Conservation (phyloP, 1,140 invertebrate genomes). For the Leucophenga varia region DNA sequence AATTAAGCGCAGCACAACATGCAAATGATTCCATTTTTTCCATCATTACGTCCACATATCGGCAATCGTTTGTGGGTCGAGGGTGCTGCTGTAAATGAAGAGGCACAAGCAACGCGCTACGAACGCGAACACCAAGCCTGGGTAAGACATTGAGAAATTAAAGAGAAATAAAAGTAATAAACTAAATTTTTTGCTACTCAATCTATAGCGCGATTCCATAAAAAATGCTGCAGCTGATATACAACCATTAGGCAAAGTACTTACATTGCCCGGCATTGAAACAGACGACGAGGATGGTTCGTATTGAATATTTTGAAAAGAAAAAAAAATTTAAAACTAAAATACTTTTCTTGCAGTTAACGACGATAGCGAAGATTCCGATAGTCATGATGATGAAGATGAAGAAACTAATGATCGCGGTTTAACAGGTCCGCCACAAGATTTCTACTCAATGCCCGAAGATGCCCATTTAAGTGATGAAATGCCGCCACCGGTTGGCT, state of each 20-base stretch:
- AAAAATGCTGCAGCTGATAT: conserved; percentile 44
- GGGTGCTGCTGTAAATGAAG: conserved; percentile 32
- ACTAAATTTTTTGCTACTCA: not conserved
- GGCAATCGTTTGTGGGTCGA: conserved; percentile 50
- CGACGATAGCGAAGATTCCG: conserved; percentile 52
- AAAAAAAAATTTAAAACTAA: not conserved
- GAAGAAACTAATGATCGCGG: conserved; percentile 51
- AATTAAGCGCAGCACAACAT: no score
- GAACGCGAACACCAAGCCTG: conserved; percentile 46
- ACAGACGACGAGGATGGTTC: conserved; percentile 54
- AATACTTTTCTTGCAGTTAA: conserved; percentile 26
- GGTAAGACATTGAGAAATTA: conserved; percentile 24
- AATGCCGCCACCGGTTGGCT: conserved; percentile 20
- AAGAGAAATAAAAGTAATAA: no score
- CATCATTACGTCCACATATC: conserved; percentile 40
- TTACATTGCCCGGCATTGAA: conserved; percentile 45
- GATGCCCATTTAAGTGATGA: conserved; percentile 43
- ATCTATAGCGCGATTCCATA: conserved; percentile 38
- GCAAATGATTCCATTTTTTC: conserved; percentile 54
- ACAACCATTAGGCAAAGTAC: conserved; percentile 47
- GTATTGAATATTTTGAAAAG: no score
- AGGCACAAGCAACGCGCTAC: conserved; percentile 42
- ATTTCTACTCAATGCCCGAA: conserved; percentile 33
- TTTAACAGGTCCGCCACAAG: conserved; percentile 40
- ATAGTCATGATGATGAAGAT: conserved; percentile 53